phyloP scores from a whole-genome alignment of 2,113 vertebrate species.

The Connochaetes taurinus region DNA sequence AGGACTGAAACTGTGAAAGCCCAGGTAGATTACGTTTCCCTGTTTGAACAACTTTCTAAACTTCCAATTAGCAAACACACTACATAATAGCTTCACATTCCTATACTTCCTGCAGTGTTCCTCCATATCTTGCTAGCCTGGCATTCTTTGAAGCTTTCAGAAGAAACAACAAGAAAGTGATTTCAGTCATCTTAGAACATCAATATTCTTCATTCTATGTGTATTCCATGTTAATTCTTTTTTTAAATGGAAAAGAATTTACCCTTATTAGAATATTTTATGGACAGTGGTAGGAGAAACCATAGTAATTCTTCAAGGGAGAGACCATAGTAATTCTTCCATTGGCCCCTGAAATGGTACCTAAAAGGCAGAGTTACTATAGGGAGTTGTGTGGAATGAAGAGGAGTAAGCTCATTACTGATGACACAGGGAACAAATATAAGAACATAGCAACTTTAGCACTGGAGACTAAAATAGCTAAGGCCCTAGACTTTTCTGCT shows the following conservation, averaged over 20 bases:
- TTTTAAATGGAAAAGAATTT: background rate
- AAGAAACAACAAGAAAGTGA: background rate
- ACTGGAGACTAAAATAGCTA: background rate
- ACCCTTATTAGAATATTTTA: background rate
- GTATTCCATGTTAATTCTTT: background rate
- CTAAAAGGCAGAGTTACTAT: background rate
- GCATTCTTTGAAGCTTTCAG: background rate
- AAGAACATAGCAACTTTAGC: background rate
- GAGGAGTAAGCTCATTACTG: background rate
- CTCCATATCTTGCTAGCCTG: background rate
- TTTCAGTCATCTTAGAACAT: background rate
- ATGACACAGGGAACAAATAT: background rate
- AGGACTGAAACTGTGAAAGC: background rate
- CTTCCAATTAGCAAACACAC: background rate
- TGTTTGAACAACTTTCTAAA: background rate
- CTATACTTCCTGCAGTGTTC: background rate
- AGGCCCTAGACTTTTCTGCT: background rate
- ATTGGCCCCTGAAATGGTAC: background rate
- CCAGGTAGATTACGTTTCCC: background rate
- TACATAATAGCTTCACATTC: background rate
- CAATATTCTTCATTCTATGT: background rate
- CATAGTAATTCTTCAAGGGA: background rate
- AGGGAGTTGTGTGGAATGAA: background rate
- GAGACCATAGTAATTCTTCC: background rate
- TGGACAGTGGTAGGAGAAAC: background rate